A percentile compares a stretch with the other conserved stretches of the same genome.
These are phyloP conservation scores for Heliconius aoede DNA, from an alignment of 2,888 invertebrate genomes.

Conservation along the genomic window DNA sequence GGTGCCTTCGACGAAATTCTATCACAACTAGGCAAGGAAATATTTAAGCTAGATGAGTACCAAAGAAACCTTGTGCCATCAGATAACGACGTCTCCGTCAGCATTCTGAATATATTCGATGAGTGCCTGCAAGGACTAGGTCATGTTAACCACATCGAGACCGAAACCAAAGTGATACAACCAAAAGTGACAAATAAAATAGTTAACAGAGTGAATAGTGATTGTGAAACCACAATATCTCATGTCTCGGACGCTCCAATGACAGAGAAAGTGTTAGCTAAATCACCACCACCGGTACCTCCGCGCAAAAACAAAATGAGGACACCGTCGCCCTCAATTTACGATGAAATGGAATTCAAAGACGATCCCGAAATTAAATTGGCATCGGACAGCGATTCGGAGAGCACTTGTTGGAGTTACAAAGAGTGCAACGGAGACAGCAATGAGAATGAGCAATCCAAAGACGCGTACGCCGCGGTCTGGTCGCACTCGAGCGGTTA, in stretches of 20 bases:
- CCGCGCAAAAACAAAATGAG: constrained; percentile 64
- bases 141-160: constrained; percentile 45
- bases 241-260: constrained; percentile 68
- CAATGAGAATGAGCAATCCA: constrained; percentile 58
- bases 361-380: constrained; percentile 44
- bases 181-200: constrained; percentile 45
- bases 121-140: constrained; percentile 75
- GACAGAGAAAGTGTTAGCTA: constrained; percentile 56
- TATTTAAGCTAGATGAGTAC: constrained; percentile 77
- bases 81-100: constrained; percentile 68
- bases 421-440: constrained; percentile 71
- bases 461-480: constrained; percentile 70
- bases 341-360: constrained; percentile 59
- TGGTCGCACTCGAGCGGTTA: constrained; percentile 79
- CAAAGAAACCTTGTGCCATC: constrained; percentile 66
- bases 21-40: constrained; percentile 77
- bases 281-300: constrained; percentile 62
- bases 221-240: constrained; percentile 65
- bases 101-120: constrained; percentile 79
- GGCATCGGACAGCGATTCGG: constrained; percentile 70
- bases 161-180: constrained; percentile 47
- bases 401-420: constrained; percentile 79
- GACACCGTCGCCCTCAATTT: constrained; percentile 59
- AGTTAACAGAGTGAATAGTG: constrained; percentile 61
- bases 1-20: constrained; percentile 79